phyloP scores from a whole-genome alignment of 2,113 vertebrate genomes.

The Carlito syrichta region DNA sequence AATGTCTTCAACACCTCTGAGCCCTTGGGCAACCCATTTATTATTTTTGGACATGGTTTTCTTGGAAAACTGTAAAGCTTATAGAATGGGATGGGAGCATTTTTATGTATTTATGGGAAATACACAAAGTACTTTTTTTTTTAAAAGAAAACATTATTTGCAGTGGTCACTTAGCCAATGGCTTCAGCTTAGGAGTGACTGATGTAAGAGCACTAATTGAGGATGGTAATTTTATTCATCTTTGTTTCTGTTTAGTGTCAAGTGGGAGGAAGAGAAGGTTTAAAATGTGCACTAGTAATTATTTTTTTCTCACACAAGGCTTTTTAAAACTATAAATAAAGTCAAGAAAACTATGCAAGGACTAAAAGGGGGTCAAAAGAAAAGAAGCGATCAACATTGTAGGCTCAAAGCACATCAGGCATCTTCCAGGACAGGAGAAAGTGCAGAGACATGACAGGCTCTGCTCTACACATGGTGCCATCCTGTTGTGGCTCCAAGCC shows the following conservation, averaged over 20 bases:
- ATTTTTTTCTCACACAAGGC: neutral
- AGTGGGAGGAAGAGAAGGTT: neutral
- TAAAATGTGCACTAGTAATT: neutral
- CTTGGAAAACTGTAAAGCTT: conserved; percentile 38
- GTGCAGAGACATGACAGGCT: fast-evolving
- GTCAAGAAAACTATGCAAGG: neutral
- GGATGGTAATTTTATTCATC: conserved; percentile 54
- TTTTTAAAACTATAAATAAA: conserved; percentile 34
- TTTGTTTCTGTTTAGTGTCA: conserved; percentile 51
- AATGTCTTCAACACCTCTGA: neutral
- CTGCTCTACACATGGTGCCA: fast-evolving
- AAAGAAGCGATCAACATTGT: neutral
- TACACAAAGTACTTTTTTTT: conserved; percentile 14
- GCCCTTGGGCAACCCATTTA: neutral
- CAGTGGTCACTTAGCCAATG: conserved; percentile 17
- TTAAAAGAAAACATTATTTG: conserved; percentile 30
- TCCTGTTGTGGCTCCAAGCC: neutral
- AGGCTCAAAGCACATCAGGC: neutral
- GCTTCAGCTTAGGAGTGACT: neutral
- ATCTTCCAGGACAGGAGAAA: neutral
- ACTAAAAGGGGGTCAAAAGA: neutral
- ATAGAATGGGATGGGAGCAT: conserved; percentile 15
- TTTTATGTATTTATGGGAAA: conserved; percentile 36
- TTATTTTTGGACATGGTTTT: conserved; percentile 40
- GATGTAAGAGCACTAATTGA: conserved; percentile 20